Base-by-base conservation (phyloP, 2,888 invertebrate genomes). In the Euzophera pinguis region DNA sequence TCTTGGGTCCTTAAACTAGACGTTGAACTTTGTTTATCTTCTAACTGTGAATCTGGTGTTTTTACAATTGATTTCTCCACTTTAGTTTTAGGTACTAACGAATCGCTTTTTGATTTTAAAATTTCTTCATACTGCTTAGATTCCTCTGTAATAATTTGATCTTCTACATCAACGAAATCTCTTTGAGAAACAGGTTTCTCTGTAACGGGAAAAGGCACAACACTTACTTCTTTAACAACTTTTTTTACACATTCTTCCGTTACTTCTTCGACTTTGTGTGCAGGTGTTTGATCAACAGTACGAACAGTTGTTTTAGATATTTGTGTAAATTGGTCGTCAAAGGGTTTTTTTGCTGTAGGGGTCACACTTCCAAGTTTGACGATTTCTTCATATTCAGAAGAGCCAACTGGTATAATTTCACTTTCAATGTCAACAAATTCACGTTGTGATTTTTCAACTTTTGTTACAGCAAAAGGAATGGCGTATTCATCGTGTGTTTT, bases 11-110 rank as follows among this genome's bases (percentile, higher is more conserved):
- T 90, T 50, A 91, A 73, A 61, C 91, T 91, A 43, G 91, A 91
- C 9, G 92, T 91, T 12, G 93, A 93, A 67, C 93, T 93, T 71
- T 90, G 90, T 70, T 92, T 92, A 66, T 90, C 91, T 54, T 90
- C 86, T 56, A 87, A 65, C 53, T 81, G 76, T 35, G 76, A 82
- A 63, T 81, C 91, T 54, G 75, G 85, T 61, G 78, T 86, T 73
- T 81, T 91, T 64, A 63, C 84, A 1, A 68, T 65, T 7, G 84
- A 75, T 60, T 86, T 90, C 62, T 90, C 90, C 50, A 64, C 65
- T 66, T 87, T 90, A 3, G 89, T 90, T 69, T 89, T 90, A 12
- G 90, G 88, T n/a, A 90, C 89, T 14, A 87, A 85, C 1, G 91
- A 90, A 63, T 90, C 90, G 63, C 87, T 89, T 59, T 90, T 90